Evolutionary conservation across 2,113 vertebrate species (phyloP).

Genomic region (Pelobates fuscus): DNA sequence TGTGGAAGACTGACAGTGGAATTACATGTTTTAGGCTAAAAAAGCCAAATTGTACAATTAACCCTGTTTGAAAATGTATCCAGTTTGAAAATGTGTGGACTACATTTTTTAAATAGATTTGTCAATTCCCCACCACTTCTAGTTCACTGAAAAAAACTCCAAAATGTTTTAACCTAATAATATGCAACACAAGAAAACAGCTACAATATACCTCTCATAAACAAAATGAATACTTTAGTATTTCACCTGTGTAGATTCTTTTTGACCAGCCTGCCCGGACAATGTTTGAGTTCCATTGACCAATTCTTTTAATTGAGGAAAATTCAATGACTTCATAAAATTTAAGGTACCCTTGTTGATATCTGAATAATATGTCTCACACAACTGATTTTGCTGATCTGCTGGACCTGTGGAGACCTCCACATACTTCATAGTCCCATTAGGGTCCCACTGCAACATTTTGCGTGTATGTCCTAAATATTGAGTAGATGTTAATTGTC

Average conservation of each 20-base stretch:
- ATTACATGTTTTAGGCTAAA: too few species aligned
- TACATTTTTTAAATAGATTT: too few species aligned
- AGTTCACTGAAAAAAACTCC: too few species aligned
- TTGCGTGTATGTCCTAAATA: slow-evolving; percentile 79
- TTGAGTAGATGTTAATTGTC: slow-evolving; percentile 61
- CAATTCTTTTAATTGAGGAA: slow-evolving; percentile 63
- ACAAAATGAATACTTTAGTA: background rate
- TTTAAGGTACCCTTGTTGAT: slow-evolving; percentile 82
- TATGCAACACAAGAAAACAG: too few species aligned
- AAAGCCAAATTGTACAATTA: too few species aligned
- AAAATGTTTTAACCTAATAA: too few species aligned
- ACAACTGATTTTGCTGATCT: slow-evolving; percentile 77
- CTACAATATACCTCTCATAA: too few species aligned
- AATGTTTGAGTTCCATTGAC: slow-evolving; percentile 58
- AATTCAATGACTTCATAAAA: slow-evolving; percentile 73
- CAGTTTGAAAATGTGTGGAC: too few species aligned
- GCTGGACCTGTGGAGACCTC: slow-evolving; percentile 83
- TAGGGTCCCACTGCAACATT: slow-evolving; percentile 82
- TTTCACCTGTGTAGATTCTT: slow-evolving; percentile 69
- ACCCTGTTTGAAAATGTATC: too few species aligned
- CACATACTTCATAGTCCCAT: slow-evolving; percentile 86
- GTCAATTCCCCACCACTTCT: too few species aligned
- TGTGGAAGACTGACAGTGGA: too few species aligned
- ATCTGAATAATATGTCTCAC: slow-evolving; percentile 78
- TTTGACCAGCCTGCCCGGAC: slow-evolving; percentile 59